Evolutionary conservation across 2,888 invertebrate species (phyloP).

Genomic region (Neuroscelio doddi): DNA sequence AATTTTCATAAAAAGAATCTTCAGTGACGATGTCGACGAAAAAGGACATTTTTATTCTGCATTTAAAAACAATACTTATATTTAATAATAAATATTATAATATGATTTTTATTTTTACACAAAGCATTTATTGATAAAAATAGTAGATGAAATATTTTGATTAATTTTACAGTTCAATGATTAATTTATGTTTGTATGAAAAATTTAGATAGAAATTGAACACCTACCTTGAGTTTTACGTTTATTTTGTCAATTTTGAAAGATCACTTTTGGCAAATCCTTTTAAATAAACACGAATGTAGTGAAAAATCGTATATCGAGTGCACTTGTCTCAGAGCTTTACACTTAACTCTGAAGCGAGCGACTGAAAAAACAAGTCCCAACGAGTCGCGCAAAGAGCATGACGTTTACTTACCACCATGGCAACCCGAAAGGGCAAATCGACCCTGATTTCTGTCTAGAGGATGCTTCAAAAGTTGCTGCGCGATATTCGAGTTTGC

Average conservation of each 20-base stretch:
- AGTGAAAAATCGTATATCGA: neutral
- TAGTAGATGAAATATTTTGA: no score
- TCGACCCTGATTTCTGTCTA: slow-evolving; percentile 13
- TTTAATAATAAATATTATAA: no score
- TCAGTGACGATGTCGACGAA: slow-evolving; percentile 82
- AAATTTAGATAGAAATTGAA: no score
- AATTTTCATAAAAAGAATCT: slow-evolving; percentile 83
- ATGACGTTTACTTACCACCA: slow-evolving; percentile 51
- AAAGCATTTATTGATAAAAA: no score
- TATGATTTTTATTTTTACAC: no score
- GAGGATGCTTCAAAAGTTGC: slow-evolving; percentile 18
- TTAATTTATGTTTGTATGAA: no score
- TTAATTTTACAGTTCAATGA: no score
- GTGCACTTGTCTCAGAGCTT: neutral
- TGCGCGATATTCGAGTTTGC: slow-evolving; percentile 10
- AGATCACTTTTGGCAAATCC: no score
- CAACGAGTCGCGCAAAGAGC: neutral
- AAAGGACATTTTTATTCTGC: no score
- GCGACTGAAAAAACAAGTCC: slow-evolving; percentile 14
- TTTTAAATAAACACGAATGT: neutral
- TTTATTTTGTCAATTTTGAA: neutral
- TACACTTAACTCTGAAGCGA: neutral
- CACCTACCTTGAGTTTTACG: no score
- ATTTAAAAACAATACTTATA: no score
- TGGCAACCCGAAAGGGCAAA: slow-evolving; percentile 49